Evolutionary conservation across 2,113 vertebrate genomes (phyloP).

Genomic region (Lates calcarifer): DNA sequence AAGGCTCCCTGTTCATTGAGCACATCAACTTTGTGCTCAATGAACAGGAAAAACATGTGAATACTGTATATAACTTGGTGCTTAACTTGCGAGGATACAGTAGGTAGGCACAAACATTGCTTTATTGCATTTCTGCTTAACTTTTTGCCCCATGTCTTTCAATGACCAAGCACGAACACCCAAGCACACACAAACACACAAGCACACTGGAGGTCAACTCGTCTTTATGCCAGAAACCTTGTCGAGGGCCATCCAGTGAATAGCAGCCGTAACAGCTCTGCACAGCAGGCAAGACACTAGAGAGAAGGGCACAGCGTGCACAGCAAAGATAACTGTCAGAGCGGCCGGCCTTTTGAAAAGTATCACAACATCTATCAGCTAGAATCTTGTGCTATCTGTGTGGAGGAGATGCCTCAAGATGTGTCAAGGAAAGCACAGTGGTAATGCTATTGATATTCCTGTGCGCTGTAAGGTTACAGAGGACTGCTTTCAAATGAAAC

Average conservation of each 20-base stretch:
- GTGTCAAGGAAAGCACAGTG: conserved; percentile 65
- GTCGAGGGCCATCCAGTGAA: conserved; percentile 66
- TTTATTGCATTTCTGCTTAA: conserved; percentile 38
- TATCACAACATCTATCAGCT: conserved; percentile 65
- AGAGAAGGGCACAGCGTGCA: conserved; percentile 55
- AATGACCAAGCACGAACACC: conserved; percentile 19
- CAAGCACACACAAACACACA: conserved; percentile 15
- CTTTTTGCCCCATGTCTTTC: conserved; percentile 14
- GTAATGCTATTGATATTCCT: conserved; percentile 65
- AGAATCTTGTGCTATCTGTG: conserved; percentile 41
- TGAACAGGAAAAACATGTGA: background rate
- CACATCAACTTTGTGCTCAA: background rate
- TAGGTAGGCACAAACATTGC: background rate
- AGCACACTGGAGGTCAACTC: conserved; percentile 55
- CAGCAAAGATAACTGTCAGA: conserved; percentile 57
- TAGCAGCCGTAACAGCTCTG: conserved; percentile 52
- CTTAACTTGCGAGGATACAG: background rate
- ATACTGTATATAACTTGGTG: background rate
- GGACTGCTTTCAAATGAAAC: conserved; percentile 43
- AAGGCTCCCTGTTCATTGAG: no score
- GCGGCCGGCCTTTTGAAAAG: conserved; percentile 57
- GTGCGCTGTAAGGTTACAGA: conserved; percentile 49
- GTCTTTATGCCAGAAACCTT: conserved; percentile 59
- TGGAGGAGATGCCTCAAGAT: conserved; percentile 62
- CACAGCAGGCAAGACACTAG: conserved; percentile 51